These are phyloP conservation scores for Neolamprologus caudopunctatus DNA, from an alignment of 2,113 vertebrate species.

Conservation along the genomic window DNA sequence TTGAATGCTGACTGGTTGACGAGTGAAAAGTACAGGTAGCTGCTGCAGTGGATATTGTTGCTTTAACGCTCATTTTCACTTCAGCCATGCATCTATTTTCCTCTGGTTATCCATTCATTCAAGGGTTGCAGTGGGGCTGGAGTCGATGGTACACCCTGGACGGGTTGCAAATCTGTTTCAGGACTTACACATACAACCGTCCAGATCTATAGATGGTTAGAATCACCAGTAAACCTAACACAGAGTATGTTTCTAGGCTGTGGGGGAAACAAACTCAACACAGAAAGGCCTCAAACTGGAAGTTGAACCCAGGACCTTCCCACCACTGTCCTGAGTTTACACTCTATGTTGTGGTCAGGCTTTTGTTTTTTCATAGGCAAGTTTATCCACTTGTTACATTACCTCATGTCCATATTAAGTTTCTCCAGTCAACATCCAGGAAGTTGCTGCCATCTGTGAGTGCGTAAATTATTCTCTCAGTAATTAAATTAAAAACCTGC, in stretches of 20 bases:
- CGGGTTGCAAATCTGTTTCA: neutral
- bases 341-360: neutral
- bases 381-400: neutral
- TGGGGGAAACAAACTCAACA: neutral
- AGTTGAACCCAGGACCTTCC: neutral
- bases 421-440: neutral
- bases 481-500: neutral
- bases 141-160: neutral
- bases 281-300: neutral
- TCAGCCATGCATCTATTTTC: neutral
- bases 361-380: neutral
- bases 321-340: neutral
- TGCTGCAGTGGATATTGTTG: neutral
- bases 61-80: neutral
- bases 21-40: neutral
- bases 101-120: neutral
- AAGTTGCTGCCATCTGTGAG: neutral
- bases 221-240: neutral
- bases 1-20: neutral
- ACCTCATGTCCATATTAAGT: neutral
- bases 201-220: neutral
- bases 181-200: neutral
- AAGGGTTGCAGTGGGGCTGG: neutral
- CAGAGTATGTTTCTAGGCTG: neutral
- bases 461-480: neutral